These are phyloP conservation scores for Hyaena hyaena DNA, from an alignment of 2,113 vertebrate species.

Conservation along the genomic window DNA sequence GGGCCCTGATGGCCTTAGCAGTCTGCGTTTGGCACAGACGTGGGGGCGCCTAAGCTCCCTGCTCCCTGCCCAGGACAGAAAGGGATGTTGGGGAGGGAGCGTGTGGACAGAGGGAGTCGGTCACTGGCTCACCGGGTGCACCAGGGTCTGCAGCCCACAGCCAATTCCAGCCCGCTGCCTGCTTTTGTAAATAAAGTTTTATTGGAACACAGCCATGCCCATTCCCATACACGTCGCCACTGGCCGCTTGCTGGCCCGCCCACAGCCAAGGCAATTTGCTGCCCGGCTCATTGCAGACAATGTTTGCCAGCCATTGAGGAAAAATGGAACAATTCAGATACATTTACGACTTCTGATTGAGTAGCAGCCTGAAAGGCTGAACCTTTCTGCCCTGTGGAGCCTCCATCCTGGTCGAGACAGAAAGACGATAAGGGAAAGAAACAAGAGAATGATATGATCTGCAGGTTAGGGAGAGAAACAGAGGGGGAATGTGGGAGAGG, in stretches of 20 bases:
- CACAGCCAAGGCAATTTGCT: neutral
- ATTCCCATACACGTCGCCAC: too few relatives aligned
- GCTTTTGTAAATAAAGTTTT: slow-evolving; percentile 22
- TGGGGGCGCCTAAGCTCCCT: neutral
- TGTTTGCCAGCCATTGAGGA: neutral
- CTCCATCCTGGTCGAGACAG: neutral
- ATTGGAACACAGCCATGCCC: neutral
- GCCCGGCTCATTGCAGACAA: too few relatives aligned
- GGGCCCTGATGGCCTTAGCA: neutral
- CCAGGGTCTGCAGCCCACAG: neutral
- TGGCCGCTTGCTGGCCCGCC: too few relatives aligned
- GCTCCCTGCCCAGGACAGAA: rapidly evolving
- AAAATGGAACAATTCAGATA: neutral
- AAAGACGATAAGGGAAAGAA: neutral
- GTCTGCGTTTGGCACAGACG: neutral
- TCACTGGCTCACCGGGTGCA: neutral
- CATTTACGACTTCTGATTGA: neutral
- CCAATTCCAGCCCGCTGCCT: neutral
- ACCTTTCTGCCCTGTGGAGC: neutral
- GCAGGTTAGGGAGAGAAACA: too few relatives aligned
- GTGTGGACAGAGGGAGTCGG: neutral
- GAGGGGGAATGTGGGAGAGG: neutral
- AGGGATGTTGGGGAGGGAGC: too few relatives aligned
- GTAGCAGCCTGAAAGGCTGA: neutral
- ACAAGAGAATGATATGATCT: neutral